phyloP scores from a whole-genome alignment of 37 sponge, comb jelly and placozoan genomes.

The Bolinopsis microptera region DNA sequence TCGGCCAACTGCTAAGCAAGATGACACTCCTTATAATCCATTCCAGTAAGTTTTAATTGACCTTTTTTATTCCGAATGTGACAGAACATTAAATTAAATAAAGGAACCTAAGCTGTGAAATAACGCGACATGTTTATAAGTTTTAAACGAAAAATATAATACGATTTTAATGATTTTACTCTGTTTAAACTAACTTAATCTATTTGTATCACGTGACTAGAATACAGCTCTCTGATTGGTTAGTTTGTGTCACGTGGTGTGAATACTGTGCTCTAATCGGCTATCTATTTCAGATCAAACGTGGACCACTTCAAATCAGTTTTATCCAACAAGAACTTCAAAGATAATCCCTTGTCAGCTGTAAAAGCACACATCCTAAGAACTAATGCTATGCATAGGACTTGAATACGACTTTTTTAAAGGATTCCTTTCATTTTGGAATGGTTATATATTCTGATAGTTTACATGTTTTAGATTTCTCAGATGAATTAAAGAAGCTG shows the following conservation, averaged over 20 bases:
- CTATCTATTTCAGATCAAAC: neutral
- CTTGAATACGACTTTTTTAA: neutral
- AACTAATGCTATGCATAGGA: neutral
- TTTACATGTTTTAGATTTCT: neutral
- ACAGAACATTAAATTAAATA: no score
- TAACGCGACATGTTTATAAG: no score
- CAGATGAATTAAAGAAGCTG: neutral
- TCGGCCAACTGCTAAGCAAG: neutral
- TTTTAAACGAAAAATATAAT: no score
- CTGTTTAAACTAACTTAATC: neutral
- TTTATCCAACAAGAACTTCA: neutral
- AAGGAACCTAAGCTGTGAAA: no score
- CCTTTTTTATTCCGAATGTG: no score
- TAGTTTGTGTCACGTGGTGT: no score
- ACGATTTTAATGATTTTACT: no score
- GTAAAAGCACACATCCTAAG: neutral
- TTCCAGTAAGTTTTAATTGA: neutral
- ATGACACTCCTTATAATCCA: neutral
- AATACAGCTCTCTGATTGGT: no score
- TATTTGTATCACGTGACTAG: no score
- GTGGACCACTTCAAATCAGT: slow-evolving; percentile 1
- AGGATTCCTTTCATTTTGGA: no score
- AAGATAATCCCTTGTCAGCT: neutral
- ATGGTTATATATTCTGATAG: no score
- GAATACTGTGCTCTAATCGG: no score